Conservation (phyloP, 2,797 vertebrate genomes). For the Rhodeus uyekii region DNA sequence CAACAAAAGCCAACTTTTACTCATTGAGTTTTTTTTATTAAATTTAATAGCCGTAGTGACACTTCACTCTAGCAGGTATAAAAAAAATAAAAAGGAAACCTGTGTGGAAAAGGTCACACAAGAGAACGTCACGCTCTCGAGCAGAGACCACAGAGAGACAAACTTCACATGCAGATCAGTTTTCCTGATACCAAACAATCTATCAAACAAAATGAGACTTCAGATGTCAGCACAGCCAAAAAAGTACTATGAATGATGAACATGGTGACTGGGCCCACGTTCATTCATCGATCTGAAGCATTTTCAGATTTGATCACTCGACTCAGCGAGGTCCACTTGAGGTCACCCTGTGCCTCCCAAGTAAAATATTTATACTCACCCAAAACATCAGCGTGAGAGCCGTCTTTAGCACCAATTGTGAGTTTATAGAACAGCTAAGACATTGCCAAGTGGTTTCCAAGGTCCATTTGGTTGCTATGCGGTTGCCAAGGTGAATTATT, state of each 20-base stretch:
- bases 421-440: background rate
- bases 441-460: background rate
- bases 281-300: slow-evolving; percentile 13
- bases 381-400: background rate
- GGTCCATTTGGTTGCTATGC: background rate
- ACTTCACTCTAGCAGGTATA: background rate
- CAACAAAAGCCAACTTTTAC: background rate
- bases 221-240: slow-evolving; percentile 2
- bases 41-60: background rate
- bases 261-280: background rate
- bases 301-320: slow-evolving; percentile 1
- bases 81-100: background rate
- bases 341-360: background rate
- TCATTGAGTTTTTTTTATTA: too few species aligned
- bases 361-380: background rate
- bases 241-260: slow-evolving; percentile 7
- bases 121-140: background rate
- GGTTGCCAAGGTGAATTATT: background rate
- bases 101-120: background rate
- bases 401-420: background rate
- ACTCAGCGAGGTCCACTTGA: slow-evolving; percentile 1
- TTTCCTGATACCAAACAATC: background rate
- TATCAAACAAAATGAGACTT: slow-evolving; percentile 21
- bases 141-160: background rate
- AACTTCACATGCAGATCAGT: slow-evolving; percentile 33